Percentiles rank a stretch among this genome's conserved stretches.
phyloP scores from a whole-genome alignment of 2,888 invertebrate genomes.

The Scelioninae gen. 1 region DNA sequence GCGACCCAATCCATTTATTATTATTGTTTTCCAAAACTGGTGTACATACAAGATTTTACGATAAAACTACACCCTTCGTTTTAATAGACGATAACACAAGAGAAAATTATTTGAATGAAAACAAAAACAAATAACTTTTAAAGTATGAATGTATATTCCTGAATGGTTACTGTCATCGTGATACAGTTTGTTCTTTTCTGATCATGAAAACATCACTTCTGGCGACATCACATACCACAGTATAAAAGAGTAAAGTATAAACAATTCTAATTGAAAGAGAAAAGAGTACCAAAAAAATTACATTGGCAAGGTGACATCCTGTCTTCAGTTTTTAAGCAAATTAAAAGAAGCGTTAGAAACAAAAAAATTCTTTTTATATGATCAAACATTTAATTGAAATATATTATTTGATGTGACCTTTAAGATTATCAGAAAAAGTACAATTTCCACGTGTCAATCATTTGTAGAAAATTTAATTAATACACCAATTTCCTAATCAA shows the following conservation, averaged over 20 bases:
- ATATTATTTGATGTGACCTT: background rate
- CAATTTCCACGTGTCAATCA: background rate
- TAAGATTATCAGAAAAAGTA: background rate
- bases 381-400: background rate
- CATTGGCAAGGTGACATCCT: background rate
- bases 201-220: conserved; percentile 1
- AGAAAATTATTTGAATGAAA: conserved; percentile 8
- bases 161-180: conserved; percentile 1
- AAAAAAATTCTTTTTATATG: background rate
- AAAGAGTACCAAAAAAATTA: background rate
- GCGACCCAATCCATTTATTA: conserved; percentile 7
- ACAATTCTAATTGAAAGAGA: background rate
- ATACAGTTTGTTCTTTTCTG: background rate
- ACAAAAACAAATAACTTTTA: conserved; percentile 7
- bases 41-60: conserved; percentile 5
- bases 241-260: background rate
- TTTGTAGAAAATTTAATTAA: conserved; percentile 28
- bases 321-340: background rate
- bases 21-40: conserved; percentile 1
- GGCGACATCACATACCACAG: background rate
- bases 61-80: conserved; percentile 5
- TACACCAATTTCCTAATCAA: conserved; percentile 26
- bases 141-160: background rate
- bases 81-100: background rate
- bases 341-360: too few species aligned